Percentiles rank a stretch among this genome's conserved stretches.
These are phyloP conservation scores for Polymixis flavicincta DNA, from an alignment of 2,888 invertebrate genomes.

Conservation along the genomic window DNA sequence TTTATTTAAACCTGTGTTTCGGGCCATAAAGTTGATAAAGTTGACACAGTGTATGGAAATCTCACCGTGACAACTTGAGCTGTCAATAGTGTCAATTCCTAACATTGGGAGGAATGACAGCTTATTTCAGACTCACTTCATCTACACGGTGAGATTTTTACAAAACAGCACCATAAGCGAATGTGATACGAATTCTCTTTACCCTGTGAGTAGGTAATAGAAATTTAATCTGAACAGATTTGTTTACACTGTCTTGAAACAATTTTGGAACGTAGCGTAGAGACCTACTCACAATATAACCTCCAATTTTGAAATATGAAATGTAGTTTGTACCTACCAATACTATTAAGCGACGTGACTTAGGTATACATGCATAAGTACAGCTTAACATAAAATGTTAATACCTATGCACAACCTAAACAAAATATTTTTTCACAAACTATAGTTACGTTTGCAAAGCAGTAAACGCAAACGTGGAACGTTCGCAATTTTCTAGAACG, in stretches of 20 bases:
- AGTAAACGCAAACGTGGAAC: slow-evolving; percentile 42
- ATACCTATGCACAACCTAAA: background rate
- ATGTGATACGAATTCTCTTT: background rate
- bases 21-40: too few species aligned
- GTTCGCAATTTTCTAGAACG: slow-evolving; percentile 54
- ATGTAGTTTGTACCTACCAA: background rate
- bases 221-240: background rate
- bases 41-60: too few species aligned
- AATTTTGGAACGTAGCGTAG: background rate
- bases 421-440: slow-evolving; percentile 26
- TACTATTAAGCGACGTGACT: background rate
- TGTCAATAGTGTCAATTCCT: too few species aligned
- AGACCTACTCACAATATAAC: background rate
- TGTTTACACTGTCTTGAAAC: too few species aligned
- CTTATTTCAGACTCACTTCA: too few species aligned
- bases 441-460: slow-evolving; percentile 15
- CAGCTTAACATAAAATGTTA: background rate
- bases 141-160: too few species aligned
- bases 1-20: too few species aligned
- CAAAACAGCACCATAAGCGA: background rate
- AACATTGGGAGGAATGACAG: too few species aligned
- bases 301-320: background rate
- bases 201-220: background rate
- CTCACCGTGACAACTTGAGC: too few species aligned
- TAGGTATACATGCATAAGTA: background rate